Evolutionary conservation across 2,113 vertebrate genomes (phyloP).

Genomic region (Dasyurus viverrinus): DNA sequence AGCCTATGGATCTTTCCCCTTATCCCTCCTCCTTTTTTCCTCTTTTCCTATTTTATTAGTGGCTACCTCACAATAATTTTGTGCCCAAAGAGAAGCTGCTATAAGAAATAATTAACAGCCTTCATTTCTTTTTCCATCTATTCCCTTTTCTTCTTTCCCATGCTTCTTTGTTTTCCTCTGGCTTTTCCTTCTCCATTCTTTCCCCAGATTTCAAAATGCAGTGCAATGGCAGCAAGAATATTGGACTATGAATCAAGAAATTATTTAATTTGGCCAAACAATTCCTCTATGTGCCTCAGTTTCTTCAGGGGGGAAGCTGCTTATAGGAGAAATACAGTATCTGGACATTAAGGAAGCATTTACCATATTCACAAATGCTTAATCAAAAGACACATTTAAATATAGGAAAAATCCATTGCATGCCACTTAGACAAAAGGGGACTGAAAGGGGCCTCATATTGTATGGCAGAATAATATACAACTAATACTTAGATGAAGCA

Average conservation of each 20-base stretch:
- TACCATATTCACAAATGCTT: conserved; percentile 60
- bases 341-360: conserved; percentile 62
- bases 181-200: conserved; percentile 2
- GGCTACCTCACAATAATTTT: conserved; percentile 15
- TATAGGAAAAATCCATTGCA: conserved; percentile 64
- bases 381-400: conserved; percentile 71
- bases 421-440: conserved; percentile 36
- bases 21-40: neutral
- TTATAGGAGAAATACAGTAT: conserved; percentile 60
- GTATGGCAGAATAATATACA: neutral
- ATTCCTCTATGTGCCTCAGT: neutral
- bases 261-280: neutral
- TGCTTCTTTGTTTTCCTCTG: conserved; percentile 1
- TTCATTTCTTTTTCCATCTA: conserved; percentile 14
- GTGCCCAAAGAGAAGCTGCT: conserved; percentile 17
- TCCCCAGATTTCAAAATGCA: neutral
- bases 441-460: neutral
- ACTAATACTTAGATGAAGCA: conserved; percentile 20
- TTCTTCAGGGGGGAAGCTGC: conserved; percentile 32
- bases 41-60: neutral
- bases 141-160: neutral
- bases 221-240: neutral
- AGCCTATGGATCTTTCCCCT: neutral
- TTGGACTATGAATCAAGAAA: neutral
- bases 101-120: neutral